Base-by-base conservation (phyloP, 2,888 invertebrate species). In the Cistogaster globosa region DNA sequence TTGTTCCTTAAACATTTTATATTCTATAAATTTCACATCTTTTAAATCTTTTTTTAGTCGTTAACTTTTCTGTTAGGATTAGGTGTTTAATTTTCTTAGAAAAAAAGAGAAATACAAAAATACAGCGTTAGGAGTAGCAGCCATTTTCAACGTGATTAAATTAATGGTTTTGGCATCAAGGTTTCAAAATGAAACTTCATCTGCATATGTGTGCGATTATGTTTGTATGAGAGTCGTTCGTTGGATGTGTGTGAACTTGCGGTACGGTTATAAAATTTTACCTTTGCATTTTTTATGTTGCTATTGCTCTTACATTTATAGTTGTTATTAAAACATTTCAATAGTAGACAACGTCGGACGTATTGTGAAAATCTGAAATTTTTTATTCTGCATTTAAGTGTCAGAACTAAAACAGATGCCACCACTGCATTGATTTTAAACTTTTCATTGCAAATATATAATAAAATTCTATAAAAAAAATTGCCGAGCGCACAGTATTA, bases 111-210 rank as follows among this genome's bases (percentile, higher is more conserved):
- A 69, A 32, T 7, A 32, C 6, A 75, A 71, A 36, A 69, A 51
- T 42, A 32, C 12, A 12, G 42, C 42, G 42, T 14, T 53, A 60
- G 38, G 55, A 67, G 14, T 32, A 45, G 20, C 65, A 55, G 75
- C 58, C 65, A 26, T 57, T 16, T 65, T 67, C 55, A 67, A 75
- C 53, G 69, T 55, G 74, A 79, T 78, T 82, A 69, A 82, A 79
- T 85, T 75, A 85, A 85, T 79, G 82, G 78, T 45, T 75, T 75
- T 71, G 74, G 74, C 78, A 53, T 78, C 60, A 75, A 53, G 58
- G 75, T 75, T 63, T 74, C 51, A 42, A 71, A 63, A 78, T 63
- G n/a, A 77, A 71, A 65, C 63, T 78, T 82, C 75, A 78, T 65
- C 63, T 69, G 48, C 69, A 57, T 78, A 55, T 22, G 32, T 55